Conservation (phyloP, 2,888 invertebrate genomes). For the Celastrina argiolus region DNA sequence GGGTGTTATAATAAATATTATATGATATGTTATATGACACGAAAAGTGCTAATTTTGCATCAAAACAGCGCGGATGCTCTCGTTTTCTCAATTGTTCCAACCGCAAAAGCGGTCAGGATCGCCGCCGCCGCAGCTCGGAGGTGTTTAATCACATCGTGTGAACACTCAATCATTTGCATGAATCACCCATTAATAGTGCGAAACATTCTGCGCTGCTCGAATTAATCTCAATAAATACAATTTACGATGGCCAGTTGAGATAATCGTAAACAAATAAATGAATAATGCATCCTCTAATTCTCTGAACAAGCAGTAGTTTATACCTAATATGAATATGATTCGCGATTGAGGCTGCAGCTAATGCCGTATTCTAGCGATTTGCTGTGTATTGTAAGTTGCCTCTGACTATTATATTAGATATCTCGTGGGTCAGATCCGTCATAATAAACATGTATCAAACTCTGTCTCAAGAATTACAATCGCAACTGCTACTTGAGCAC, state of each 20-base stretch:
- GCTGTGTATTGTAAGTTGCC: background rate
- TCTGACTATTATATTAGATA: background rate
- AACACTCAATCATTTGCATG: slow-evolving; percentile 9
- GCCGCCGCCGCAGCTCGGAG: background rate
- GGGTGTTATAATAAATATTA: slow-evolving; percentile 35
- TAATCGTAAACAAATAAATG: background rate
- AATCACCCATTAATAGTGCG: background rate
- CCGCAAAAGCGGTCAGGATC: slow-evolving; percentile 16
- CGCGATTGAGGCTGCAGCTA: background rate
- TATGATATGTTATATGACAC: slow-evolving; percentile 7
- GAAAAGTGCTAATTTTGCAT: background rate
- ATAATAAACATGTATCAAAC: no score
- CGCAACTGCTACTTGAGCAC: no score
- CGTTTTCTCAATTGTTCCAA: slow-evolving; percentile 10
- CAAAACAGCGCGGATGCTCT: slow-evolving; percentile 1
- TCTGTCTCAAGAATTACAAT: no score
- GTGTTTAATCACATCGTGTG: slow-evolving; percentile 6
- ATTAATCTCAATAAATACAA: slow-evolving; percentile 10
- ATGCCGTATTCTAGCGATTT: background rate
- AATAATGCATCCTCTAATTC: background rate
- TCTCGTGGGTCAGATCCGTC: background rate
- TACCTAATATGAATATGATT: background rate
- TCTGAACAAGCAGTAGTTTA: background rate
- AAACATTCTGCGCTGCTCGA: background rate
- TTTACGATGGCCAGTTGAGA: slow-evolving; percentile 1